Conservation (phyloP, 2,113 vertebrate genomes). For the Vulpes vulpes region DNA sequence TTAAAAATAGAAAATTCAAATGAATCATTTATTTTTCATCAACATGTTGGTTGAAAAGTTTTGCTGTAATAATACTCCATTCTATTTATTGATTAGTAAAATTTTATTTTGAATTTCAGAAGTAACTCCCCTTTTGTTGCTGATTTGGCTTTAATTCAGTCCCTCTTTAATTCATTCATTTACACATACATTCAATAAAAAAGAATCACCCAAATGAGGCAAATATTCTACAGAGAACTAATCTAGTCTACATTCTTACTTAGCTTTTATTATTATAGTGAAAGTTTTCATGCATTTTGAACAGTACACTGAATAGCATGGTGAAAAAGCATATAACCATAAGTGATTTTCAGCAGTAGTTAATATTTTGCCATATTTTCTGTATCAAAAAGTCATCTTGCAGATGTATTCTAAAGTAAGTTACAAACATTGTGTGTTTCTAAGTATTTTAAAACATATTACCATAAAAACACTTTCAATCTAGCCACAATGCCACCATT, state of each 20-base stretch:
- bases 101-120: background rate
- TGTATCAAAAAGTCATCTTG: conserved; percentile 24
- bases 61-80: background rate
- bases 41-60: background rate
- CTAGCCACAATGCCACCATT: background rate
- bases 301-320: background rate
- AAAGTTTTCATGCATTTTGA: background rate
- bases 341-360: background rate
- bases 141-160: background rate
- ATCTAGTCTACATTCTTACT: background rate
- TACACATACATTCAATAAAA: background rate
- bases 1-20: background rate
- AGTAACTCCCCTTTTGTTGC: background rate
- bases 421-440: background rate
- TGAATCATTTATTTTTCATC: background rate
- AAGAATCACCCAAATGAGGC: background rate
- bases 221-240: background rate
- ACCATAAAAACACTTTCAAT: background rate
- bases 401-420: background rate
- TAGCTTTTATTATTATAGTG: background rate
- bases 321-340: background rate
- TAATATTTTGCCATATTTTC: conserved; percentile 40
- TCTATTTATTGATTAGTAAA: background rate
- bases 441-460: background rate
- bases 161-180: background rate